Evolutionary conservation across 1,140 invertebrate genomes (phyloP).

Genomic region (Zaprionus taronus): DNA sequence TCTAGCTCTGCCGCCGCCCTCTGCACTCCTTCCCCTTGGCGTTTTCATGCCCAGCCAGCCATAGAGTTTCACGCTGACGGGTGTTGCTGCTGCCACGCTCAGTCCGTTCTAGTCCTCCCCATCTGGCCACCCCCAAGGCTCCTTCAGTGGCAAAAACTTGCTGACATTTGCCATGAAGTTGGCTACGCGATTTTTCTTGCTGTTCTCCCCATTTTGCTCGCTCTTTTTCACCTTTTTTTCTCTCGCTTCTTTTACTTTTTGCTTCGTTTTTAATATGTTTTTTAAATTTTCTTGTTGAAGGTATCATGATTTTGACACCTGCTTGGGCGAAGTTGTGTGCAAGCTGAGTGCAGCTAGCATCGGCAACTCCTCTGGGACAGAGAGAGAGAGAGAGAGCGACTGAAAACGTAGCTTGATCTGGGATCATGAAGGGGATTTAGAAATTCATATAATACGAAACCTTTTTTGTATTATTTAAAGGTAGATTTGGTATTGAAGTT

Average conservation of each 20-base stretch:
- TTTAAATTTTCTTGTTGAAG: constrained; percentile 19
- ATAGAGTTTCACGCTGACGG: constrained; percentile 78
- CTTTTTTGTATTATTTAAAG: no score
- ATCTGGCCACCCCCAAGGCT: background rate
- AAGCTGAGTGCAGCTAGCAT: background rate
- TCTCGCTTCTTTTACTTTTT: constrained; percentile 36
- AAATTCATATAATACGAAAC: no score
- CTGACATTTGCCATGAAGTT: constrained; percentile 70
- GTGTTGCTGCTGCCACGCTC: constrained; percentile 73
- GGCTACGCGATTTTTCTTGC: constrained; percentile 27
- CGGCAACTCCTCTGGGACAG: background rate
- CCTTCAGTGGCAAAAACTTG: constrained; percentile 37
- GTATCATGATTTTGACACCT: constrained; percentile 50
- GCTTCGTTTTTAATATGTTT: constrained; percentile 31
- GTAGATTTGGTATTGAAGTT: no score
- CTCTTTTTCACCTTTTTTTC: constrained; percentile 23
- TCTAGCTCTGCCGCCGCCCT: background rate
- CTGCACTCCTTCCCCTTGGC: constrained; percentile 18
- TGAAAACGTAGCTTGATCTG: background rate
- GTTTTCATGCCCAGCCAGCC: constrained; percentile 78
- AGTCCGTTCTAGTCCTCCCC: constrained; percentile 35
- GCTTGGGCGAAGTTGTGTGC: constrained; percentile 8
- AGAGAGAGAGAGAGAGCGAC: background rate
- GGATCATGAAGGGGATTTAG: background rate
- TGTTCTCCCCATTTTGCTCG: background rate